Conservation (phyloP, 37 sponge, comb jelly and placozoan genomes). For the Beroe ovata region DNA sequence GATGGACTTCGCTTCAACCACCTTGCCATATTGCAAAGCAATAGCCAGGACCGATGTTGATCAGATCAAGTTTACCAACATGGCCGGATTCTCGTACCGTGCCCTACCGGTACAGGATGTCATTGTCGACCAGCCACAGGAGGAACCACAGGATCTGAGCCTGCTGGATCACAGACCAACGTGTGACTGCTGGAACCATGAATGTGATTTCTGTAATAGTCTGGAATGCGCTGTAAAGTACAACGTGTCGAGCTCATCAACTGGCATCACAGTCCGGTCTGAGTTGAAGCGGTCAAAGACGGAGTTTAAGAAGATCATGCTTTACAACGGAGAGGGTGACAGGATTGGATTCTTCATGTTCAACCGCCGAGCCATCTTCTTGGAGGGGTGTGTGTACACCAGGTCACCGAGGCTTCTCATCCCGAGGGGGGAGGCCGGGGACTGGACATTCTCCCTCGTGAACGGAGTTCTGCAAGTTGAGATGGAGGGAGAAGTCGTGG, state of each 20-base stretch:
- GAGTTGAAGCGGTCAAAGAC: background rate
- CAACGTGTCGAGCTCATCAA: background rate
- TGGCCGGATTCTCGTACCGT: constrained; percentile 33
- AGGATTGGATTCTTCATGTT: background rate
- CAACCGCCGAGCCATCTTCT: constrained; percentile 2
- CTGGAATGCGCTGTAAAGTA: constrained; percentile 65
- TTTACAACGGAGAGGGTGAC: constrained; percentile 22
- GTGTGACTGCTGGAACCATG: constrained; percentile 36
- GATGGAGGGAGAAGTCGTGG: constrained; percentile 8
- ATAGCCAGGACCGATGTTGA: background rate
- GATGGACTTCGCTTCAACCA: background rate
- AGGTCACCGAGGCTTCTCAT: background rate
- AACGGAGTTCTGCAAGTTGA: constrained; percentile 5
- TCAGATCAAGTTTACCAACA: constrained; percentile 29
- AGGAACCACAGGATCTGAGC: constrained; percentile 3
- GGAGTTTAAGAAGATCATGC: constrained; percentile 19
- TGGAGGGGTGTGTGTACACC: constrained; percentile 38
- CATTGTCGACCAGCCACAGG: background rate
- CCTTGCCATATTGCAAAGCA: background rate
- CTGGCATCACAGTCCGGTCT: constrained; percentile 32
- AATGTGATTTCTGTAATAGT: constrained; percentile 7
- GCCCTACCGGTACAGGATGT: background rate
- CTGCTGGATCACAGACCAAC: background rate
- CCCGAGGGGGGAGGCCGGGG: background rate
- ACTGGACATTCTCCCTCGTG: constrained; percentile 30